Base-by-base conservation (phyloP, 37 sponge, comb jelly and placozoan species). In the Ianthella basta region DNA sequence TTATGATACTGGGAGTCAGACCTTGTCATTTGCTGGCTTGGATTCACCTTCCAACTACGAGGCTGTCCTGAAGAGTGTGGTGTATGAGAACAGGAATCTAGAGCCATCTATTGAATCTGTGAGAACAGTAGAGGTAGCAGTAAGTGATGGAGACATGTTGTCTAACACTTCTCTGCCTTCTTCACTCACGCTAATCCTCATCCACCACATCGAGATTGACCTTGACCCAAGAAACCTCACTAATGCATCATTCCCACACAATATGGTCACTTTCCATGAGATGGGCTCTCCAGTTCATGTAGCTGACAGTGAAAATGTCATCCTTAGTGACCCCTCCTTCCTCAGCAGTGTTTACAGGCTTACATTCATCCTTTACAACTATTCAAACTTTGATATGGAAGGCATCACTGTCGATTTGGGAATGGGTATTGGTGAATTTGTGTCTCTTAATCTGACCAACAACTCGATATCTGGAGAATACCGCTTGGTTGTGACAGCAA, bases 201-300 rank as follows among this genome's bases (percentile, higher is more conserved):
- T 93, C 6, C 97, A 96, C 41, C 97, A 96, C 80, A 89, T 96
- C 57, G 92, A 69, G 15, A 87, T 96, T 24, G 88, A 94, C 80
- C 90, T 96, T 23, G 97, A 96, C 59, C 94, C 97, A 5, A 18
- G 56, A 15, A 78, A 91, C 65, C 55, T 41, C 77, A 83, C 90
- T 3, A 21, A 15, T 15, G 88, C 88, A 12, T 20, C 24, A 0
- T 70, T 81, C 20, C 97, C 92, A 21, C 81, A 86, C 50, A 87
- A 61, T 54, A 25, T 27, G 18, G 78, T 84, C 19, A 59, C 59
- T 4, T 94, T 96, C 61, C 32, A 39, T 33, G 94, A 96, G 79
- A 84, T 83, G 79, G 55, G 86, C 0, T 6, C 50, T 56, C 59
- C 92, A 1, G 68, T 94, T 40, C 82, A 91, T 23, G 75, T 96